phyloP scores from a whole-genome alignment of 2,888 invertebrate species.

The Agriotes lineatus region DNA sequence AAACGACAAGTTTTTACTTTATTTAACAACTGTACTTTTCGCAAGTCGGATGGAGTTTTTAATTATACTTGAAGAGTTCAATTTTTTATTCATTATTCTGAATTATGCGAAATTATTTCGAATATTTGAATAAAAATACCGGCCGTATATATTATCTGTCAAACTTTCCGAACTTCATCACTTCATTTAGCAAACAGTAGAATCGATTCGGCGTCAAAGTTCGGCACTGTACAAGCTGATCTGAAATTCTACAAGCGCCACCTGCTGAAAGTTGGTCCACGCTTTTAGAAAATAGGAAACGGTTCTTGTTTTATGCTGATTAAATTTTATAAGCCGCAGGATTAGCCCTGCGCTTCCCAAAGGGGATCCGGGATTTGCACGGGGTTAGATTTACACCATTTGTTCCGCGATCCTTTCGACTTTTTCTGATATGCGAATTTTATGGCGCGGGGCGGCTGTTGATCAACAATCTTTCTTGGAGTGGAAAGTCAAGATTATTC shows the following conservation, averaged over 20 bases:
- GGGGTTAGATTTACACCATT: neutral
- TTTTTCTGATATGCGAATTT: neutral
- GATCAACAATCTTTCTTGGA: too few relatives aligned
- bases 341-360: neutral
- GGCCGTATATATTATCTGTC: slow-evolving; percentile 10
- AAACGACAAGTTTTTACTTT: too few relatives aligned
- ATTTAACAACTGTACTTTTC: too few relatives aligned
- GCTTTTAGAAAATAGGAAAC: slow-evolving; percentile 22
- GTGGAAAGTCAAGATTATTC: too few relatives aligned
- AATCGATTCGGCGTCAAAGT: neutral
- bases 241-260: slow-evolving; percentile 29
- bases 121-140: too few relatives aligned
- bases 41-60: too few relatives aligned
- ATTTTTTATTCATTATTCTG: too few relatives aligned
- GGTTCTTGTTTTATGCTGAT: slow-evolving; percentile 27
- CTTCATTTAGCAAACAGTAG: slow-evolving; percentile 13
- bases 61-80: too few relatives aligned
- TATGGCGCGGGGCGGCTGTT: neutral
- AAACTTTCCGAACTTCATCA: slow-evolving; percentile 32
- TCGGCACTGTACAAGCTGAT: neutral
- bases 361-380: neutral
- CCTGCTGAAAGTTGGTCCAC: slow-evolving; percentile 17
- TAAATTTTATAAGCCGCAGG: slow-evolving; percentile 27
- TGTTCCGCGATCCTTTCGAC: neutral
- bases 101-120: too few relatives aligned